Evolutionary conservation across 2,113 vertebrate genomes (phyloP), one percentile per base, ranked within the genome.

Genomic region (Sinocyclocheilus anophthalmus): DNA sequence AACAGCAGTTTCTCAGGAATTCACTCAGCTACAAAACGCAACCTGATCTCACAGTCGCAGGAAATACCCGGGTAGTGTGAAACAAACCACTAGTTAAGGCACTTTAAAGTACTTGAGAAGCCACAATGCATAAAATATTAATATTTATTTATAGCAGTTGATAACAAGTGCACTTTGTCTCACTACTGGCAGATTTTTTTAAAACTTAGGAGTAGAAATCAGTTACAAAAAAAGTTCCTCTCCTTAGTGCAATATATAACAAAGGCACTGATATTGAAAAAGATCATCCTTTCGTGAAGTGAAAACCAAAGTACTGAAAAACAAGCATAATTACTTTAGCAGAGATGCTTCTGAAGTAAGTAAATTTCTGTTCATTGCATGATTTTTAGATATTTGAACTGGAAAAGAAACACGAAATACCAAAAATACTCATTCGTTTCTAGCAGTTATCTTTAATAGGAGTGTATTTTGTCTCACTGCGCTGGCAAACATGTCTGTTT

Each of bases 1-100:
- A 70, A 81, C 78, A 65, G 16, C 33, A 69, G 72, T 80, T 80
- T 76, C 39, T 81, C 53, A 87, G 37, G 13, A 50, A 50, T 77
- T 48, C 8, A 3, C 67, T 22, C 24, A 13, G 4, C 14, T 65
- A 30, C 18, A 72, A 42, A 70, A 33, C 67, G 39, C 33, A 70
- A n/a, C 33, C 67, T 70, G 67, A 39, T 70, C 67, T 37, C 67
- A n/a, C 30, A 20, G 37, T 39, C 67, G 37, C 9, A n/a, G n/a
- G n/a, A n/a, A n/a, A n/a, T n/a, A n/a, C 67, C 9, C 3, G 16
- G 10, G 37, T 1, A 70, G 30, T 18, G 8, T 0, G 0, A 2
- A n/a, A 22, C 57, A 59, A 20, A 59, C 57, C 57, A 59, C 57
- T 59, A 7, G 9, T 22, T 22, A 7, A 22, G 9, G 2, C 22